phyloP scores from a whole-genome alignment of 2,113 vertebrate genomes.

The Brevimyrus niger region DNA sequence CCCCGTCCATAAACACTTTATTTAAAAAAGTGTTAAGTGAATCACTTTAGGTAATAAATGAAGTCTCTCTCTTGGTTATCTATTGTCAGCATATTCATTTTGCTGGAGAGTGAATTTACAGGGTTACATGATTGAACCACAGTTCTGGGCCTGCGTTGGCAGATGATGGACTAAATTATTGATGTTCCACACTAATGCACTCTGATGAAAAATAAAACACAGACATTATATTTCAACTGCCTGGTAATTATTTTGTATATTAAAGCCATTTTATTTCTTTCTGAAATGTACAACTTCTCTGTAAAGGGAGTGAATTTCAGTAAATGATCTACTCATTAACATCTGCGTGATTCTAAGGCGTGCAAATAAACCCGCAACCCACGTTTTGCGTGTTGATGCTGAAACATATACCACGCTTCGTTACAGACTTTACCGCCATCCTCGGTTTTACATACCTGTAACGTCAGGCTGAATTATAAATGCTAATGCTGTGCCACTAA shows the following conservation, averaged over 20 bases:
- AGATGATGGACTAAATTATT: constrained; percentile 89
- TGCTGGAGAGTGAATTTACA: constrained; percentile 86
- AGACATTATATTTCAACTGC: constrained; percentile 84
- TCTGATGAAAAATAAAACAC: constrained; percentile 90
- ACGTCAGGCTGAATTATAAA: background rate
- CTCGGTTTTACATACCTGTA: background rate
- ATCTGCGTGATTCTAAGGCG: background rate
- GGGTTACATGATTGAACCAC: constrained; percentile 85
- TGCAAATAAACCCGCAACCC: background rate
- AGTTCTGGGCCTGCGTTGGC: constrained; percentile 80
- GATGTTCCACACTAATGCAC: constrained; percentile 87
- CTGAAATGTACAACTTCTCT: constrained; percentile 67
- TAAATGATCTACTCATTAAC: constrained; percentile 19
- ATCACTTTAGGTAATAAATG: constrained; percentile 84
- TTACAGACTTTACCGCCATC: background rate
- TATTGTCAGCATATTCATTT: constrained; percentile 87
- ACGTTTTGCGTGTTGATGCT: background rate
- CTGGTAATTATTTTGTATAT: constrained; percentile 88
- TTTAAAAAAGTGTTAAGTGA: constrained; percentile 80
- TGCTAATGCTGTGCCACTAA: background rate
- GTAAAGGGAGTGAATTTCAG: constrained; percentile 21
- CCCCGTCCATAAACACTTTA: constrained; percentile 73
- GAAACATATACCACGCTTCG: background rate
- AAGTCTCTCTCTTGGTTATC: constrained; percentile 81
- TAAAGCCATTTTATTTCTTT: constrained; percentile 80